Evolutionary conservation across 1,140 invertebrate genomes (phyloP).

Genomic region (Charaxes varanes): DNA sequence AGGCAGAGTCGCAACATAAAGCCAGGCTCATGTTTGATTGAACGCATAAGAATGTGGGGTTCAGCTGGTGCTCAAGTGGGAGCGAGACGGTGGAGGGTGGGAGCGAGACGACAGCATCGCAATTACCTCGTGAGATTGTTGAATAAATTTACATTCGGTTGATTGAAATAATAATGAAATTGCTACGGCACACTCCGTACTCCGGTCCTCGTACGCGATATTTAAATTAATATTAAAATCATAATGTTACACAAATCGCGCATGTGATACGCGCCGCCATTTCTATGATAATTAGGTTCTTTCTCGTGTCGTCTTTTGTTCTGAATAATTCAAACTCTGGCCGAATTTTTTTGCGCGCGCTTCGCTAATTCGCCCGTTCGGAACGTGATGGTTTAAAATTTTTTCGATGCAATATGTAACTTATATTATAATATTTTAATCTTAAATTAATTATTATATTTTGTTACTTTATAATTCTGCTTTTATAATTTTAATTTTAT

Average conservation of each 20-base stretch:
- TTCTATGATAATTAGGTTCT: conserved; percentile 57
- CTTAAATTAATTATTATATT: too few relatives aligned
- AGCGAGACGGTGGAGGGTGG: conserved; percentile 23
- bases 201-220: conserved; percentile 61
- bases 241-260: conserved; percentile 67
- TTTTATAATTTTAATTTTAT: too few relatives aligned
- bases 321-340: conserved; percentile 44
- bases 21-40: conserved; percentile 62
- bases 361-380: conserved; percentile 4
- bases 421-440: too few relatives aligned
- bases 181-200: conserved; percentile 63
- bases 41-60: conserved; percentile 66
- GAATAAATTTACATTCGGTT: conserved; percentile 73
- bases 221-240: conserved; percentile 74
- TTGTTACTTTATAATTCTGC: too few relatives aligned
- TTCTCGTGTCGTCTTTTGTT: conserved; percentile 39
- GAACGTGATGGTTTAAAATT: conserved; percentile 5
- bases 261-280: conserved; percentile 44
- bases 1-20: conserved; percentile 39
- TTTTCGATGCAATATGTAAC: too few relatives aligned
- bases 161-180: conserved; percentile 74
- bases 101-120: conserved; percentile 50
- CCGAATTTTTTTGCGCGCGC: conserved; percentile 27
- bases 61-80: conserved; percentile 26
- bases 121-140: conserved; percentile 72